phyloP scores from a whole-genome alignment of 1,140 invertebrate genomes.

The Anadara kagoshimensis region DNA sequence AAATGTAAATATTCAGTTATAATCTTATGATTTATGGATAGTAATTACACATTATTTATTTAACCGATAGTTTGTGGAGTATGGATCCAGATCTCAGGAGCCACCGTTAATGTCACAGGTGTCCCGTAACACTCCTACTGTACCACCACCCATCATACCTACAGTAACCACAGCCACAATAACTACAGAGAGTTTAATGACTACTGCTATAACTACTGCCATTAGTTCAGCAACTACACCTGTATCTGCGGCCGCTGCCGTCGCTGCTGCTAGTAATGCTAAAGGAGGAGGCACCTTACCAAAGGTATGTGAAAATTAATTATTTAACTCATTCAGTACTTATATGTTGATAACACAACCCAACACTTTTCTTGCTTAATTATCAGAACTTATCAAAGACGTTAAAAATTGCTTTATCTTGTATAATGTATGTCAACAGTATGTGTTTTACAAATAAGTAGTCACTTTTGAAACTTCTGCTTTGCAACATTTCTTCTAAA shows the following conservation, averaged over 20 bases:
- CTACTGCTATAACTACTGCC: conserved; percentile 33
- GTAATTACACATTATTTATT: background rate
- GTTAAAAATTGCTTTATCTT: too few relatives aligned
- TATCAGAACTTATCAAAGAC: too few relatives aligned
- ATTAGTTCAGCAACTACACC: conserved; percentile 17
- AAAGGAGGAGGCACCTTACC: conserved; percentile 12
- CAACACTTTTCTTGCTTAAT: too few relatives aligned
- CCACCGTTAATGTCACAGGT: conserved; percentile 83
- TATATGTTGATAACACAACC: too few relatives aligned
- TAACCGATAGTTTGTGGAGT: conserved; percentile 86
- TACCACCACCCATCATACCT: conserved; percentile 13
- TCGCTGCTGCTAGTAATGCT: conserved; percentile 75
- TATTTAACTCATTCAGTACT: too few relatives aligned
- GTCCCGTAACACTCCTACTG: conserved; percentile 48
- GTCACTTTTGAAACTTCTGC: too few relatives aligned
- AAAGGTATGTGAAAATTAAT: background rate
- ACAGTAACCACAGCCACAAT: conserved; percentile 48
- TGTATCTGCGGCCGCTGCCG: conserved; percentile 27
- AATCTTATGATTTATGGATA: too few relatives aligned
- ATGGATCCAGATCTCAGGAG: conserved; percentile 88
- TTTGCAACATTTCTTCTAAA: too few relatives aligned
- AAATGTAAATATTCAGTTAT: too few relatives aligned
- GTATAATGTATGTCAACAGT: too few relatives aligned
- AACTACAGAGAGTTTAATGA: conserved; percentile 38
- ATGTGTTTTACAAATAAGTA: too few relatives aligned